phyloP scores from a whole-genome alignment of 2,113 vertebrate species.

The Pavo muticus region DNA sequence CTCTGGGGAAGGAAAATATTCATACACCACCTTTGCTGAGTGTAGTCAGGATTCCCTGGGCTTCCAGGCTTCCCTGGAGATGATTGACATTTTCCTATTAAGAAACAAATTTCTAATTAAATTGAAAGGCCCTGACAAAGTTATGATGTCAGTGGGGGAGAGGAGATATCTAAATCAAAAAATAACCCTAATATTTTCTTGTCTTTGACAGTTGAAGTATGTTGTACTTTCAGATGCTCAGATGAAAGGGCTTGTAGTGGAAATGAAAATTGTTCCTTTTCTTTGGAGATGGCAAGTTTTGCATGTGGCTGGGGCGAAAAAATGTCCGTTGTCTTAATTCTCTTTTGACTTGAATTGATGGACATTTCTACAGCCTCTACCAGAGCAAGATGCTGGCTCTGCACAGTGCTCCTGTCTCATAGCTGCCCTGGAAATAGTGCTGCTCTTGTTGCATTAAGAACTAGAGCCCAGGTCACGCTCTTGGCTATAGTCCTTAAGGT shows the following conservation, averaged over 20 bases:
- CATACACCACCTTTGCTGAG: neutral
- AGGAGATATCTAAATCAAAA: neutral
- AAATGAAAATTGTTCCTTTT: constrained; percentile 15
- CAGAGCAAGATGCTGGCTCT: neutral
- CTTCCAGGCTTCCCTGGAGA: neutral
- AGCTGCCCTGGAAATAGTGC: neutral
- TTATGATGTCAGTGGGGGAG: rapidly evolving
- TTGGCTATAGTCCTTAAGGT: neutral
- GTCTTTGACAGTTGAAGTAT: neutral
- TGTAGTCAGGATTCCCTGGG: neutral
- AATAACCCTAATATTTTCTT: neutral
- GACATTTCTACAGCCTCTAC: neutral
- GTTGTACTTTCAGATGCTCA: neutral
- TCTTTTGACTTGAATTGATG: neutral
- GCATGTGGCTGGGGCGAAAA: neutral
- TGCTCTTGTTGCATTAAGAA: neutral
- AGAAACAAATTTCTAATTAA: constrained; percentile 27
- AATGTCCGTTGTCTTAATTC: neutral
- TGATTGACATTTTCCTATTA: neutral
- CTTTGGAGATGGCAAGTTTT: neutral
- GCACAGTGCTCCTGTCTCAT: neutral
- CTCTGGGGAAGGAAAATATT: constrained; percentile 29
- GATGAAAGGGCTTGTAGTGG: neutral
- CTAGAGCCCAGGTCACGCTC: neutral
- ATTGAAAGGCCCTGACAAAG: neutral